Evolutionary conservation across 2,113 vertebrate species (phyloP).

Genomic region (Osmerus eperlanus): DNA sequence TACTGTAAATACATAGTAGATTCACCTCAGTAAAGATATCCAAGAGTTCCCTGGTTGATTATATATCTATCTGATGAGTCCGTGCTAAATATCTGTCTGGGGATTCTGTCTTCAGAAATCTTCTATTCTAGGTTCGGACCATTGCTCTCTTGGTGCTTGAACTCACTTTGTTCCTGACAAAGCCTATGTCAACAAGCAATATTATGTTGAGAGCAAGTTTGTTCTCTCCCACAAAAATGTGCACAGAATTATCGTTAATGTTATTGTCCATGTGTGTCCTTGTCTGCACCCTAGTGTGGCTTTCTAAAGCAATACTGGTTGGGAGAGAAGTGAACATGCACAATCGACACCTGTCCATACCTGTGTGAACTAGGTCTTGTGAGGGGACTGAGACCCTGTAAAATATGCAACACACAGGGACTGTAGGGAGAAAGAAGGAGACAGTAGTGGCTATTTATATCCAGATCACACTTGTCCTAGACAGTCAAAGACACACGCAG

Average conservation of each 20-base stretch:
- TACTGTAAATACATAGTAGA: no score
- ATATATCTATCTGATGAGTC: no score
- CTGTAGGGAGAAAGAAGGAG: neutral
- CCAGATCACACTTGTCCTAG: neutral
- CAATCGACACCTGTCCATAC: constrained; percentile 36
- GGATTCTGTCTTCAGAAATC: no score
- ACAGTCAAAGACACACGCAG: constrained; percentile 9
- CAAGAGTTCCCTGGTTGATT: no score
- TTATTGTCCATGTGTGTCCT: neutral
- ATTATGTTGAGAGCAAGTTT: no score
- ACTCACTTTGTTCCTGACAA: no score
- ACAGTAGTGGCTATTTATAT: constrained; percentile 3
- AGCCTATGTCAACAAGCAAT: no score
- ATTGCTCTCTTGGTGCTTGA: no score
- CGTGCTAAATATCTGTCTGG: no score
- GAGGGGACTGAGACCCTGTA: constrained; percentile 5
- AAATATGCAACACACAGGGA: constrained; percentile 24
- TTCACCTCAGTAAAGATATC: no score
- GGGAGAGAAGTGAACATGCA: neutral
- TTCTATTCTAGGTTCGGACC: no score
- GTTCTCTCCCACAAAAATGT: no score
- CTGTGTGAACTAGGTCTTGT: constrained; percentile 4
- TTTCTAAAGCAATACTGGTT: constrained; percentile 1
- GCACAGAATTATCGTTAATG: neutral
- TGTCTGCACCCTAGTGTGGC: neutral